Evolutionary conservation across 2,888 invertebrate species (phyloP), one percentile per base, ranked within the genome.

Genomic region (Acronicta alni): DNA sequence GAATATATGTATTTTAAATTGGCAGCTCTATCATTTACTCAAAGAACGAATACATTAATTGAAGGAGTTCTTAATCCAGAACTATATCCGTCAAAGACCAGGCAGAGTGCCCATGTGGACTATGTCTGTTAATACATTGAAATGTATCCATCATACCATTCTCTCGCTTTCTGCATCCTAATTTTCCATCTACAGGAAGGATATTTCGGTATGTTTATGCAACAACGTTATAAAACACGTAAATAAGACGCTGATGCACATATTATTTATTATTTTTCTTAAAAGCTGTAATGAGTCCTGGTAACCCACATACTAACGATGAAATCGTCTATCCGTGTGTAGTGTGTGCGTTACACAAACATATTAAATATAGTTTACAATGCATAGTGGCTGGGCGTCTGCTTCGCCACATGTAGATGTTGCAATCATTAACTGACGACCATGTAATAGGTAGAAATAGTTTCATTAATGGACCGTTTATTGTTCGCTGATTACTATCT

Each of bases 271-370:
- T 71, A 66, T 76, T 72, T 62, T 51, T 48, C n/a, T 41, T 70
- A 67, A 74, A 72, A 74, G 73, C 71, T 67, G 56, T 62, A 53
- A 53, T 59, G 59, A 58, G 62, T 48, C 63, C 78, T 63, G 53
- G 57, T 80, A 72, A 76, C 79, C 80, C 46, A 80, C 66, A 80
- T 80, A 38, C 57, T 67, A 65, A 69, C 57, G 73, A 68, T 70
- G 72, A 74, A 72, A 69, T 69, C 68, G 77, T 69, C 57, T 62
- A 69, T 69, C 57, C 57, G 55, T 65, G 54, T 48, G 23, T 53
- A 52, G 35, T 46, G 35, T 15, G 44, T 39, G 38, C 57, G 54
- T 35, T 55, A 58, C 44, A 41, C 53, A 32, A 39, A 57, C 39
- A 49, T 20, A 23, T 47, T 66, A 26, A 26, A 42, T 56, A 59